These are phyloP conservation scores for Eidolon dupreanum DNA, from an alignment of 2,797 vertebrate genomes.

Conservation along the genomic window DNA sequence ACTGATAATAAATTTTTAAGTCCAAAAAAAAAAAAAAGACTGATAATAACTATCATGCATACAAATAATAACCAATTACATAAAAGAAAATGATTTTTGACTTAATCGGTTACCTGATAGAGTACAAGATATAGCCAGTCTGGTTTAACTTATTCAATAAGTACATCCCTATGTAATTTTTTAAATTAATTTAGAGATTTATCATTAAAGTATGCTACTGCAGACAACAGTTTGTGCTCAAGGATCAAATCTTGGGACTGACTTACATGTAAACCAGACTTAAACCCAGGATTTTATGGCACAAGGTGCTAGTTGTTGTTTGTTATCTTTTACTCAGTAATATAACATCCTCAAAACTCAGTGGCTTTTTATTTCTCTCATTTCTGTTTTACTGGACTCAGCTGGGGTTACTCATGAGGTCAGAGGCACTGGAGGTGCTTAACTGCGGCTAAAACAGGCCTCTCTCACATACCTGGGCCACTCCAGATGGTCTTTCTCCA, in stretches of 20 bases:
- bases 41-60: not conserved
- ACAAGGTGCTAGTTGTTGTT: not conserved
- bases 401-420: not conserved
- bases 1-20: not conserved
- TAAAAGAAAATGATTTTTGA: not conserved
- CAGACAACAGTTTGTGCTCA: not conserved
- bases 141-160: constrained; percentile 16
- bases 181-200: not conserved
- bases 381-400: not conserved
- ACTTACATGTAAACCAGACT: not conserved
- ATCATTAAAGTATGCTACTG: not conserved
- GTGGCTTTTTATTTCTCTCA: not conserved
- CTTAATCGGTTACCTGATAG: not conserved
- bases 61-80: not conserved
- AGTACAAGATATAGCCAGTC: not conserved
- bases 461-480: not conserved
- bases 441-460: not conserved
- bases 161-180: not conserved
- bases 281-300: not conserved
- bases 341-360: not conserved
- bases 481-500: not conserved
- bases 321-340: not conserved
- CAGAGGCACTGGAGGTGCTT: not conserved
- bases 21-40: not conserved
- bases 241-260: not conserved